A percentile compares a stretch with the other conserved stretches of the same genome.
These are phyloP conservation scores for Dolichallabes microphthalmus DNA, from an alignment of 2,113 vertebrate species.

Conservation along the genomic window DNA sequence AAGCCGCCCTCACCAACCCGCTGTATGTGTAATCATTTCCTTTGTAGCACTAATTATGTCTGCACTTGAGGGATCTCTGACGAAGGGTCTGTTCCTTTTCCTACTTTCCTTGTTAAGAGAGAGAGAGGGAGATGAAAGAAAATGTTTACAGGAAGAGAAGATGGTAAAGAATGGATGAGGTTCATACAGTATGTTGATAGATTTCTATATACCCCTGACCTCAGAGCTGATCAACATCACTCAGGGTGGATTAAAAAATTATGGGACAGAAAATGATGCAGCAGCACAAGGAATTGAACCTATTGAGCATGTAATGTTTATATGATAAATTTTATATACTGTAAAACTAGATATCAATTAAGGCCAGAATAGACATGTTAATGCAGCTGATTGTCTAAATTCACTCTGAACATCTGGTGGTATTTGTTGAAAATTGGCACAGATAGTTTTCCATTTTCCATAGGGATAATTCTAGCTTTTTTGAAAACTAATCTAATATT, in stretches of 20 bases:
- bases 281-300: background rate
- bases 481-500: background rate
- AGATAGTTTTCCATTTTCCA: background rate
- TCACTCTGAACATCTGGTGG: background rate
- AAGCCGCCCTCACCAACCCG: slow-evolving; percentile 35
- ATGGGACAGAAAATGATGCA: background rate
- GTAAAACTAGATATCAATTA: background rate
- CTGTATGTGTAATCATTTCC: slow-evolving; percentile 57
- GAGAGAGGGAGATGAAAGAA: background rate
- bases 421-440: background rate
- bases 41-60: slow-evolving; percentile 56
- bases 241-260: background rate
- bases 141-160: background rate
- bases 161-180: too few species aligned
- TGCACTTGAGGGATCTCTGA: slow-evolving; percentile 50
- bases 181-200: background rate
- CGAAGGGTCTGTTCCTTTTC: slow-evolving; percentile 36
- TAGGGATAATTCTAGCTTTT: background rate
- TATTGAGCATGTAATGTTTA: background rate
- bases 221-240: background rate
- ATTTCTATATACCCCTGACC: background rate
- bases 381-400: background rate
- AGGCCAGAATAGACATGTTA: background rate
- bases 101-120: slow-evolving; percentile 35
- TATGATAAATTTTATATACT: background rate